Evolutionary conservation across 2,113 vertebrate species (phyloP), one percentile per base, ranked within the genome.

Genomic region (Otolemur garnettii): DNA sequence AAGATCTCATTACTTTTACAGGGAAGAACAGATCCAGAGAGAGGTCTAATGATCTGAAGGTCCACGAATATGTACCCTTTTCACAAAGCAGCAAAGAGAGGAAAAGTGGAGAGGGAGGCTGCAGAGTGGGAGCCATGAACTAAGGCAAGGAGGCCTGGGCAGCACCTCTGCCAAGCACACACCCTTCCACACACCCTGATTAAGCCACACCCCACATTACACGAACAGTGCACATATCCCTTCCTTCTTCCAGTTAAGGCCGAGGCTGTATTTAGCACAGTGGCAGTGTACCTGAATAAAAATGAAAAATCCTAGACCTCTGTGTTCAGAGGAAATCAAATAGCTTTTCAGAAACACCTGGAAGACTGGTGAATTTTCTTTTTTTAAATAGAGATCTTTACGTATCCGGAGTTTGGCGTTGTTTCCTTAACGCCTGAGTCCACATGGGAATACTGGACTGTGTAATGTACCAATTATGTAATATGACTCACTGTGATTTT

Each of bases 341-440:
- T 57, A 45, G 42, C 33, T 55, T 57, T 72, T 72, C 77, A 60
- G 79, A 77, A 91, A 94, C 35, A 94, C 60, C 68, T 71, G 68
- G 55, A 77, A 60, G 42, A 42, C 38, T 80, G 71, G 81, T 12
- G 7, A 68, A 28, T 35, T 88, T 68, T 72, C 72, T 33, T 81
- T 60, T 68, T 59, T 78, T 66, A 93, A 95, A 85, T 7, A 81
- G 38, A 64, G 19, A 60, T 59, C 75, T 59, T 68, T n/a, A 74
- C 38, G 26, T 5, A 80, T 53, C 19, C 55, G 62, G 21, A 72
- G 55, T 38, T 69, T 79, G 69, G 64, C 35, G 21, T 15, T 50
- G 11, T 62, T 15, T 71, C 90, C 42, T 74, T 18, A 35, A 35
- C 71, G 35, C 79, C 38, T 78, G 38, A 21, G 45, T 92, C 57